Evolutionary conservation across 2,797 vertebrate genomes (phyloP).

Genomic region (Pipistrellus pygmaeus): DNA sequence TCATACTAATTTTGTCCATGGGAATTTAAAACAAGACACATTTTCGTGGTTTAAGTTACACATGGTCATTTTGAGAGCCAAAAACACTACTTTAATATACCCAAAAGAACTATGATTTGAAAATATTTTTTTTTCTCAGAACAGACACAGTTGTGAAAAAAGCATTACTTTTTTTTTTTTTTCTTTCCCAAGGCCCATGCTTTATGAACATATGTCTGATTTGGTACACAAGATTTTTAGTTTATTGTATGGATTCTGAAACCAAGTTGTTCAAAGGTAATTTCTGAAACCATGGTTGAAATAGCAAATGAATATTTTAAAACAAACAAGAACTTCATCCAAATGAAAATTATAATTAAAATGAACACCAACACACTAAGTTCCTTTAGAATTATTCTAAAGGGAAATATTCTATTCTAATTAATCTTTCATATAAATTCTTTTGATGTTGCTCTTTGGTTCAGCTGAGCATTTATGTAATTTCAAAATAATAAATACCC

Average conservation of each 20-base stretch:
- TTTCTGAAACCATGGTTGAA: constrained; percentile 60
- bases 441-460: constrained; percentile 63
- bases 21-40: constrained; percentile 80
- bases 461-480: constrained; percentile 16
- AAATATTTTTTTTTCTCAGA: constrained; percentile 66
- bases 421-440: constrained; percentile 64
- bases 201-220: constrained; percentile 24
- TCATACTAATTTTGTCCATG: constrained; percentile 81
- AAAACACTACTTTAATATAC: constrained; percentile 73
- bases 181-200: background rate
- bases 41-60: constrained; percentile 80
- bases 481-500: constrained; percentile 75
- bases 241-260: constrained; percentile 61
- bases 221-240: background rate
- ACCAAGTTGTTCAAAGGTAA: constrained; percentile 53
- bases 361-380: constrained; percentile 42
- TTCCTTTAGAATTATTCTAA: constrained; percentile 61
- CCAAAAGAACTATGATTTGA: constrained; percentile 68
- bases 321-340: constrained; percentile 67
- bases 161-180: constrained; percentile 41
- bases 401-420: constrained; percentile 58
- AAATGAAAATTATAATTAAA: constrained; percentile 69
- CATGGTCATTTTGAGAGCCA: constrained; percentile 74
- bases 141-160: constrained; percentile 64
- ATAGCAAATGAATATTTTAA: constrained; percentile 62